Percentiles rank a stretch among this genome's conserved stretches.
Conservation (phyloP, 2,113 vertebrate species). For the Seriola dumerili region DNA sequence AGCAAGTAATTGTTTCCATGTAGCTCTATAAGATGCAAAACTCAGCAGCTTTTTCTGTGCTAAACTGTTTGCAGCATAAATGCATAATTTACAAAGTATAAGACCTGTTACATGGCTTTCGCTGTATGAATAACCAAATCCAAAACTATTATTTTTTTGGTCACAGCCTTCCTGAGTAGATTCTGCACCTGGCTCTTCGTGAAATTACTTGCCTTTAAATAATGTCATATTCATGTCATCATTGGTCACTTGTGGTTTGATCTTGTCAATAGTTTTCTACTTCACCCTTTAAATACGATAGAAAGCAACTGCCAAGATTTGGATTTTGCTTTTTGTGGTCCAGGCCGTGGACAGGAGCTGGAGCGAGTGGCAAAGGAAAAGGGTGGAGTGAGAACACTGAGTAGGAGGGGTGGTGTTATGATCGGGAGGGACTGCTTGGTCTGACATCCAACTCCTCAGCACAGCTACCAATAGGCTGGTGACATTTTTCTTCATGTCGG, state of each 20-base stretch:
- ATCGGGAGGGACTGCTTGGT: slow-evolving; percentile 32
- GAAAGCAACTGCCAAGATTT: slow-evolving; percentile 19
- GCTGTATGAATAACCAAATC: slow-evolving; percentile 14
- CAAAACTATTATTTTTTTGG: neutral
- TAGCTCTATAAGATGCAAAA: slow-evolving; percentile 62
- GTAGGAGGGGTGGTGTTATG: slow-evolving; percentile 36
- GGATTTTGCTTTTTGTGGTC: neutral
- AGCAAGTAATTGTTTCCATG: slow-evolving; percentile 83
- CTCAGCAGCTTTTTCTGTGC: slow-evolving; percentile 48
- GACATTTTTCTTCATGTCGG: slow-evolving; percentile 49
- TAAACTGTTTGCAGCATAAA: slow-evolving; percentile 34
- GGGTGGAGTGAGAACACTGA: slow-evolving; percentile 46
- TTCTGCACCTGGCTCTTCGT: slow-evolving; percentile 5
- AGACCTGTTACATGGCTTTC: neutral
- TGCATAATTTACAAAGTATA: slow-evolving; percentile 4
- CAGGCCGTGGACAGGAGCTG: slow-evolving; percentile 3
- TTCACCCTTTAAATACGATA: slow-evolving; percentile 12
- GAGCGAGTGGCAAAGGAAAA: slow-evolving; percentile 36
- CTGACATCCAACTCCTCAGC: slow-evolving; percentile 48
- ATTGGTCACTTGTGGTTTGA: slow-evolving; percentile 18
- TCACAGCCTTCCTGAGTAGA: neutral
- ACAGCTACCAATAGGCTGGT: slow-evolving; percentile 37
- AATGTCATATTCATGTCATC: slow-evolving; percentile 15
- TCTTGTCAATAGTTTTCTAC: slow-evolving; percentile 17
- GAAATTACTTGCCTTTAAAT: neutral